Conservation (phyloP, 2,113 vertebrate species). For the Eulemur rufifrons region DNA sequence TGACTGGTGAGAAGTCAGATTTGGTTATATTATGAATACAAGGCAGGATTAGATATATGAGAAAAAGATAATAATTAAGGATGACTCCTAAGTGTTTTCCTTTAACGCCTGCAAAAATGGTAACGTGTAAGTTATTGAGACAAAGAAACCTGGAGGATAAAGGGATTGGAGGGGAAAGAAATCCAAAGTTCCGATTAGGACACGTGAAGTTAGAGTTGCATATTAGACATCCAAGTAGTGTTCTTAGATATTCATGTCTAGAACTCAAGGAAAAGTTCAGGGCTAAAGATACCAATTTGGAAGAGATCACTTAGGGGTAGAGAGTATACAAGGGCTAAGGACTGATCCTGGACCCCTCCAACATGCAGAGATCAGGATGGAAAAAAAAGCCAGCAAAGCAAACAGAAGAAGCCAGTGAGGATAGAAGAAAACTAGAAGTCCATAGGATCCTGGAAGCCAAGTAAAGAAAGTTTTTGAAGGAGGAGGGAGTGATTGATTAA, state of each 20-base stretch:
- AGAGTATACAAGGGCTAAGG: neutral
- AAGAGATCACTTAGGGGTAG: neutral
- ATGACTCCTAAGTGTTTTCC: neutral
- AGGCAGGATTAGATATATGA: neutral
- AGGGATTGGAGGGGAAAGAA: neutral
- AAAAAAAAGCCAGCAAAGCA: neutral
- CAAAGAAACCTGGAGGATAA: neutral
- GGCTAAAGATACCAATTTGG: neutral
- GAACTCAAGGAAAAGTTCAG: constrained; percentile 8
- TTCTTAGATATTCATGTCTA: neutral
- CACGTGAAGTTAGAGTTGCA: neutral
- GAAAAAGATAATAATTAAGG: neutral
- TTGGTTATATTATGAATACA: neutral
- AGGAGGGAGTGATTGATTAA: neutral
- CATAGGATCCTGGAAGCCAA: neutral
- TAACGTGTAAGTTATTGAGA: neutral
- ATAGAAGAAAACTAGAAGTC: neutral
- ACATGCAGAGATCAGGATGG: neutral
- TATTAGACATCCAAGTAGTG: neutral
- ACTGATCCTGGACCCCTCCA: neutral
- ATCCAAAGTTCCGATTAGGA: neutral
- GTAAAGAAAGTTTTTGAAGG: neutral
- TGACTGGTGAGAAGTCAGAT: neutral
- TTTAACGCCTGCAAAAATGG: neutral
- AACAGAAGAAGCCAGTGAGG: neutral